These are phyloP conservation scores for Plagiodera versicolora DNA, from an alignment of 2,888 invertebrate genomes.

Conservation along the genomic window DNA sequence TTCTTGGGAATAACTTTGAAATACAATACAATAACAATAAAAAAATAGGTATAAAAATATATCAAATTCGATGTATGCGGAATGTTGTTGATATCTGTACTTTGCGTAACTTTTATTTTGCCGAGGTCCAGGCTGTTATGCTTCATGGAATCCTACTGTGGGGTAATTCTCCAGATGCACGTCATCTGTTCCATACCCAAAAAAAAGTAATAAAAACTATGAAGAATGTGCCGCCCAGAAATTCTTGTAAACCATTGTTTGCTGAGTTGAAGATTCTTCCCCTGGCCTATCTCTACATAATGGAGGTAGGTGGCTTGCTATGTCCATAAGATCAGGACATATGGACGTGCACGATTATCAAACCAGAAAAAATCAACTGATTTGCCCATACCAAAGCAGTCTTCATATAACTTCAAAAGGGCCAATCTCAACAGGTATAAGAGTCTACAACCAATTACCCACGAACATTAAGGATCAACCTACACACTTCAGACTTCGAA, in stretches of 20 bases:
- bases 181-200: neutral
- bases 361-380: constrained; percentile 8
- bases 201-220: neutral
- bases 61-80: neutral
- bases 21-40: neutral
- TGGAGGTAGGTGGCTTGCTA: constrained; percentile 2
- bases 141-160: constrained; percentile 4
- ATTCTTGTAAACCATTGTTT: neutral
- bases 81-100: neutral
- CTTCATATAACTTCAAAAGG: too few relatives aligned
- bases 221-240: neutral
- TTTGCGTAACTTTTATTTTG: neutral
- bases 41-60: neutral
- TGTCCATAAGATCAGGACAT: neutral
- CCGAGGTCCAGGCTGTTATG: neutral
- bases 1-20: neutral
- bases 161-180: neutral
- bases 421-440: too few relatives aligned
- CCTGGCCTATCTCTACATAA: neutral
- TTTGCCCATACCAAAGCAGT: too few relatives aligned
- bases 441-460: too few relatives aligned
- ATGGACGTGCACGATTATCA: neutral
- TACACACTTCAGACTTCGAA: too few relatives aligned
- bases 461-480: too few relatives aligned
- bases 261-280: neutral